Conservation (phyloP, 2,888 invertebrate genomes). For the Macropis europaea region DNA sequence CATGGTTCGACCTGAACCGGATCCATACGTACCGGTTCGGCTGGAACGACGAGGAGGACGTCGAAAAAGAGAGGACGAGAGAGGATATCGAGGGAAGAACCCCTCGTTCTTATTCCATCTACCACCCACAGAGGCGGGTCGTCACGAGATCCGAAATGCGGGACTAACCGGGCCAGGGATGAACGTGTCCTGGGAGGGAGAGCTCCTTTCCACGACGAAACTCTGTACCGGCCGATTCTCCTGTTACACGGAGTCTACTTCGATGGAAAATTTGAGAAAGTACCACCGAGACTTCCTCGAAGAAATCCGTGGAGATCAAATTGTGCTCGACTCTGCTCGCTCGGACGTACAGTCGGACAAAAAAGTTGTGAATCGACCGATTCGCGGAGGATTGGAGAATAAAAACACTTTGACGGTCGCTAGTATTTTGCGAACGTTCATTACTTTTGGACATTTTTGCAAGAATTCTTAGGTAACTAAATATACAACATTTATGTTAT, state of each 20-base stretch:
- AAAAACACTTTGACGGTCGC: too few species aligned
- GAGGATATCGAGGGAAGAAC: constrained; percentile 45
- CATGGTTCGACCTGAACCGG: constrained; percentile 27
- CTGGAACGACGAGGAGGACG: background rate
- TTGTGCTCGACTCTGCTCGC: too few species aligned
- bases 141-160: constrained; percentile 61
- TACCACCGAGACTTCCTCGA: background rate
- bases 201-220: constrained; percentile 17
- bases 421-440: too few species aligned
- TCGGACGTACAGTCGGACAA: too few species aligned
- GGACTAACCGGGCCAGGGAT: constrained; percentile 43
- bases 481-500: too few species aligned
- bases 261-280: constrained; percentile 11
- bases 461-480: too few species aligned
- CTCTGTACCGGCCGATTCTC: constrained; percentile 25
- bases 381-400: too few species aligned
- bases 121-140: constrained; percentile 69
- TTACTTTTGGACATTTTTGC: too few species aligned
- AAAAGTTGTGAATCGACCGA: too few species aligned
- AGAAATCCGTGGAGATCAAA: too few species aligned
- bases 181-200: constrained; percentile 27
- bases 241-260: constrained; percentile 15
- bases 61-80: constrained; percentile 4
- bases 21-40: constrained; percentile 34
- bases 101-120: constrained; percentile 66